phyloP scores from a whole-genome alignment of 2,113 vertebrate genomes.

The Muscicapa adusta region DNA sequence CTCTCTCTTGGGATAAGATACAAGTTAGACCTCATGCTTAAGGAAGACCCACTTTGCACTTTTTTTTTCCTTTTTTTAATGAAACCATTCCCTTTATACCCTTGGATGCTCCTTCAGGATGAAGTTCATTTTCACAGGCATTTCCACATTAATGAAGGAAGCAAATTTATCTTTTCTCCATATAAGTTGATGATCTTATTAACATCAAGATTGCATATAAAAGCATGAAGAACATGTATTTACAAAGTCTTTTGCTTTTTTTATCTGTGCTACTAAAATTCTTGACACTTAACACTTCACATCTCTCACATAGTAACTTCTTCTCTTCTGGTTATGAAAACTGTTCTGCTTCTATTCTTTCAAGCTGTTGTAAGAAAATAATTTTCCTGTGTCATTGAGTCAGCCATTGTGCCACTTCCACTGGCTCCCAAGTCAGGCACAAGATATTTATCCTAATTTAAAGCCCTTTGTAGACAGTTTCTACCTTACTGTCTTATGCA shows the following conservation, averaged over 20 bases:
- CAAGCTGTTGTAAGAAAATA: not conserved
- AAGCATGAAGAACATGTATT: not conserved
- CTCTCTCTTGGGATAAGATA: not conserved
- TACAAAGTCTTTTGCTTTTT: not conserved
- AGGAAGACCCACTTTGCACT: not conserved
- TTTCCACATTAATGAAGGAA: not conserved
- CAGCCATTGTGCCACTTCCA: not conserved
- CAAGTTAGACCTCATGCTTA: not conserved
- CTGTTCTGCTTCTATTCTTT: not conserved
- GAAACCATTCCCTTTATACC: not conserved
- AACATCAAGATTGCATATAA: not conserved
- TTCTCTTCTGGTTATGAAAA: not conserved
- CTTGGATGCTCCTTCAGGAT: not conserved
- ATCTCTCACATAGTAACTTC: not conserved
- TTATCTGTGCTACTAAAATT: not conserved
- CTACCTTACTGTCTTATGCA: not conserved
- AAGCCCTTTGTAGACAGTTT: not conserved
- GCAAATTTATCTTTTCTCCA: not conserved
- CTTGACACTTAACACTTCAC: not conserved
- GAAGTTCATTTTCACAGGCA: not conserved
- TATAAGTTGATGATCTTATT: not conserved
- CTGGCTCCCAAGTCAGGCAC: not conserved
- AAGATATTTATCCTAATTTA: not conserved
- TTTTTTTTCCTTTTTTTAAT: not conserved
- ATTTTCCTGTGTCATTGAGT: not conserved